Evolutionary conservation across 64 coral and sea anemone genomes (phyloP).

Genomic region (Montipora cactus): DNA sequence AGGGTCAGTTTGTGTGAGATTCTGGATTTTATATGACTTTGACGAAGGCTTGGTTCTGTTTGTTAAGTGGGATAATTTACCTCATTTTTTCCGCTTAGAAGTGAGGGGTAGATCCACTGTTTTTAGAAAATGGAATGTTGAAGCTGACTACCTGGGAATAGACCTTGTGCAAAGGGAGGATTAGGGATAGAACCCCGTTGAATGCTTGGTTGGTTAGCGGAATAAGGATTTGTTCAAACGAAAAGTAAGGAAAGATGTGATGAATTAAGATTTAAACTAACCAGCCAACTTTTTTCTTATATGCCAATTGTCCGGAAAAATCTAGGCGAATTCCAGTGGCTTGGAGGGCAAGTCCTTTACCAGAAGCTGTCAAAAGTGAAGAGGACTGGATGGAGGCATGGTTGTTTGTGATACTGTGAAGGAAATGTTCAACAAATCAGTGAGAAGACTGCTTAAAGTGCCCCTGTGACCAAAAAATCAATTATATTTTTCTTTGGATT

Average conservation of each 20-base stretch:
- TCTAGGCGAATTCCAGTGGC: background rate
- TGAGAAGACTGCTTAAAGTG: too few relatives aligned
- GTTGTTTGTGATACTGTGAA: background rate
- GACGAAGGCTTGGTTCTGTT: too few relatives aligned
- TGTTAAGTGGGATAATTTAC: too few relatives aligned
- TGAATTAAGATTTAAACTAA: background rate
- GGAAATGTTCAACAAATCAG: background rate
- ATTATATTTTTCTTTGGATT: too few relatives aligned
- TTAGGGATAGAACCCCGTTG: background rate
- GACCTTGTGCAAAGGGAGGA: background rate
- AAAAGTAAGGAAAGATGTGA: background rate
- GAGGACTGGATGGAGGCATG: background rate
- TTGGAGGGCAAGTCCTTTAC: background rate
- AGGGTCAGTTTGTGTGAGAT: too few relatives aligned
- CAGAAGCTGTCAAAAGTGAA: background rate
- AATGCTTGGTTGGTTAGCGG: background rate
- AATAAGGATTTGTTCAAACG: too few relatives aligned
- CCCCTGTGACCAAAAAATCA: too few relatives aligned
- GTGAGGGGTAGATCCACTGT: too few relatives aligned
- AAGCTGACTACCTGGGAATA: background rate
- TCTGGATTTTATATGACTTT: too few relatives aligned
- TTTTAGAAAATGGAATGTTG: too few relatives aligned
- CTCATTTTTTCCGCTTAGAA: too few relatives aligned
- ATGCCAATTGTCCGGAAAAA: background rate
- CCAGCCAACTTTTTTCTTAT: background rate